Evolutionary conservation across 2,113 vertebrate species (phyloP).

Genomic region (Shinisaurus crocodilurus): DNA sequence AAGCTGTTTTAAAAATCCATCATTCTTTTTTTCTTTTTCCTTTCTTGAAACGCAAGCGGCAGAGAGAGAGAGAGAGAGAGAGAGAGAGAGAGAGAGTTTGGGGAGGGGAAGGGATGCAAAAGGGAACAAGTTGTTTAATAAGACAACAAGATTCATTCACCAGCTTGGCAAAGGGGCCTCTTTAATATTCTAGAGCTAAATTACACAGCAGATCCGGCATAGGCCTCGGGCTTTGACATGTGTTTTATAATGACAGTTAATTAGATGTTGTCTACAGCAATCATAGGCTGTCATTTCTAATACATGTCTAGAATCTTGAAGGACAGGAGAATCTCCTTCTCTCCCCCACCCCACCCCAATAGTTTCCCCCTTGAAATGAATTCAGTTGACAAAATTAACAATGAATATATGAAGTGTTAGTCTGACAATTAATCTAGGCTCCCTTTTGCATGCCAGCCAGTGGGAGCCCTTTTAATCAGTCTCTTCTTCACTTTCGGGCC

Average conservation of each 20-base stretch:
- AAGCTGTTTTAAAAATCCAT: slow-evolving; percentile 60
- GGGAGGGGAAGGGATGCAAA: neutral
- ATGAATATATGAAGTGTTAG: slow-evolving; percentile 57
- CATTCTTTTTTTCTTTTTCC: slow-evolving; percentile 10
- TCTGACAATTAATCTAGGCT: slow-evolving; percentile 61
- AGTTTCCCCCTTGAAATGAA: slow-evolving; percentile 41
- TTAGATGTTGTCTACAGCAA: slow-evolving; percentile 92
- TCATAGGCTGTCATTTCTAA: slow-evolving; percentile 86
- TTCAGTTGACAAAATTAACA: slow-evolving; percentile 72
- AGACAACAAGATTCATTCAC: slow-evolving; percentile 74
- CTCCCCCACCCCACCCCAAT: slow-evolving; percentile 20
- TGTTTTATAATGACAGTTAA: slow-evolving; percentile 96
- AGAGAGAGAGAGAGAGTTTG: slow-evolving; percentile 16
- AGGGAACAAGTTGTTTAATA: slow-evolving; percentile 66
- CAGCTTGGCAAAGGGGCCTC: slow-evolving; percentile 57
- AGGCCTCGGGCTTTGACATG: slow-evolving; percentile 86
- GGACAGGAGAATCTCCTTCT: slow-evolving; percentile 70
- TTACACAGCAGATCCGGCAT: slow-evolving; percentile 72
- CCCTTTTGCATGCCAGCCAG: slow-evolving; percentile 6
- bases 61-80: slow-evolving; percentile 41
- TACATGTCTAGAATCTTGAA: slow-evolving; percentile 75
- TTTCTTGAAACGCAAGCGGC: slow-evolving; percentile 36
- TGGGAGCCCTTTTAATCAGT: slow-evolving; percentile 10
- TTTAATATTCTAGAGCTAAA: slow-evolving; percentile 80
- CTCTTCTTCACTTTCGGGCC: slow-evolving; percentile 30